Evolutionary conservation across 2,113 vertebrate genomes (phyloP).

Genomic region (Mus spicilegus): DNA sequence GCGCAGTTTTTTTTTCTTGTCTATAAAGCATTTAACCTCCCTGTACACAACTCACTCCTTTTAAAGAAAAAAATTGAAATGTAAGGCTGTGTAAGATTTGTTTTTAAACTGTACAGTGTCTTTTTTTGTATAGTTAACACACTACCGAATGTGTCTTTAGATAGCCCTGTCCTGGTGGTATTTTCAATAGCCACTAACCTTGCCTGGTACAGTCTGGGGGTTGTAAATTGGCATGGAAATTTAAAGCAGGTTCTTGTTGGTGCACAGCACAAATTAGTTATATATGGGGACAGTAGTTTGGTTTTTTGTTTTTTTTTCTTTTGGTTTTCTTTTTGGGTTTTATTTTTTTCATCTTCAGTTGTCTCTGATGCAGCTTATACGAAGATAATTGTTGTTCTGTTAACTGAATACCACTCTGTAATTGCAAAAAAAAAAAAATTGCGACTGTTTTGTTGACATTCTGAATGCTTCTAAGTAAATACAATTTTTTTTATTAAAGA

Average conservation of each 20-base stretch:
- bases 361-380: no score
- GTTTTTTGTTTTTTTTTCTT: no score
- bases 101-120: constrained; percentile 96
- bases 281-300: no score
- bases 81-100: constrained; percentile 95
- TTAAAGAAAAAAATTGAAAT: constrained; percentile 79
- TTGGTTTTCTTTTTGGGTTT: no score
- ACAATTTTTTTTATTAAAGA: constrained; percentile 68
- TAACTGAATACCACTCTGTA: no score
- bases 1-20: constrained; percentile 88
- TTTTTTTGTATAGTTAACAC: constrained; percentile 97
- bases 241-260: constrained; percentile 91
- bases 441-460: constrained; percentile 88
- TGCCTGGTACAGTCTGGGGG: constrained; percentile 92
- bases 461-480: constrained; percentile 98
- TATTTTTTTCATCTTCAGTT: no score
- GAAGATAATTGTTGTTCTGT: no score
- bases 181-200: constrained; percentile 92
- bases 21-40: constrained; percentile 95
- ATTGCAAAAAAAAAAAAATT: no score
- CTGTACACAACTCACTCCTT: constrained; percentile 76
- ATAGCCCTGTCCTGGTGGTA: constrained; percentile 93
- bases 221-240: constrained; percentile 90
- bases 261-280: constrained; percentile 69
- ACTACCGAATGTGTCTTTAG: constrained; percentile 95